These are phyloP conservation scores for Drosophila micromelanica DNA, from an alignment of 1,140 invertebrate genomes.

Conservation along the genomic window DNA sequence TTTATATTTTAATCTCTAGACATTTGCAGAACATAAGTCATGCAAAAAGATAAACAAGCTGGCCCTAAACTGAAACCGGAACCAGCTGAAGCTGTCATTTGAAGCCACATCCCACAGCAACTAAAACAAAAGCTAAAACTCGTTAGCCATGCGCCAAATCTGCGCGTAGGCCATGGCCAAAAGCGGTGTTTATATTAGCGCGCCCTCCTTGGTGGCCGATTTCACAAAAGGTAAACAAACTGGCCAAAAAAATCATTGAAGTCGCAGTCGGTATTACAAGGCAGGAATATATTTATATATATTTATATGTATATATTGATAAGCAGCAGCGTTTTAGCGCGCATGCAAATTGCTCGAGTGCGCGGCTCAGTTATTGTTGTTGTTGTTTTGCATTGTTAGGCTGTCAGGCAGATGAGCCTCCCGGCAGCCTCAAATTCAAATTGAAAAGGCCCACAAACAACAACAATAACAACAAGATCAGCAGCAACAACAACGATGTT, in stretches of 20 bases:
- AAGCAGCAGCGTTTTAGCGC: conserved; percentile 47
- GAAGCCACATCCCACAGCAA: conserved; percentile 9
- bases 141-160: conserved; percentile 63
- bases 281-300: not conserved
- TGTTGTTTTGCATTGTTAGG: conserved; percentile 16
- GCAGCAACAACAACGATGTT: conserved; percentile 25
- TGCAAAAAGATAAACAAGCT: conserved; percentile 29
- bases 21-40: conserved; percentile 40
- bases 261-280: conserved; percentile 13
- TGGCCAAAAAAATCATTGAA: conserved; percentile 21
- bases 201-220: conserved; percentile 25
- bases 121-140: conserved; percentile 30
- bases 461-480: conserved; percentile 1
- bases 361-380: conserved; percentile 20
- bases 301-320: conserved; percentile 30
- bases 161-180: conserved; percentile 45
- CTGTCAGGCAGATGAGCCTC: conserved; percentile 34
- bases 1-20: conserved; percentile 28
- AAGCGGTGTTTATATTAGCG: conserved; percentile 40
- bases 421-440: conserved; percentile 54
- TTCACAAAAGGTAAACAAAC: conserved; percentile 64
- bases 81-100: conserved; percentile 30
- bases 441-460: conserved; percentile 56
- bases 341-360: conserved; percentile 50
- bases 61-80: conserved; percentile 17